phyloP scores from a whole-genome alignment of 2,797 vertebrate genomes.

The Potorous gilbertii region DNA sequence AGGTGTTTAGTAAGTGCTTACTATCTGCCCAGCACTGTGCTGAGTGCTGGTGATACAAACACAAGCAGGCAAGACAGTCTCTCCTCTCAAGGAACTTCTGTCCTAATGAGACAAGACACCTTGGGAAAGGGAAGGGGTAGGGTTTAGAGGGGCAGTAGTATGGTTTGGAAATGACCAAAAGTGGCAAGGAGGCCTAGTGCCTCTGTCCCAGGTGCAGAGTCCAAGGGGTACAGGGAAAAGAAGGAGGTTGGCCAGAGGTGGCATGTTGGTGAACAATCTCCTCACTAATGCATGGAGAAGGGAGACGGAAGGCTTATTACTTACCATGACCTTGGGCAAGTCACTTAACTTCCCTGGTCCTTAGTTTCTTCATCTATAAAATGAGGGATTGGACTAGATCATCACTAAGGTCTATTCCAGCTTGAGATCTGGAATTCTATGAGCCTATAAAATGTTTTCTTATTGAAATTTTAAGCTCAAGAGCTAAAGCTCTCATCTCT shows the following conservation, averaged over 20 bases:
- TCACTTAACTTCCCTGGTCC: background rate
- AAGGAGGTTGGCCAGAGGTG: background rate
- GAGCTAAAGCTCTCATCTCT: background rate
- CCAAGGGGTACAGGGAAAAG: background rate
- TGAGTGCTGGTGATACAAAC: background rate
- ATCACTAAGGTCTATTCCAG: background rate
- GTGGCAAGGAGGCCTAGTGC: background rate
- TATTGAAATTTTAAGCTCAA: background rate
- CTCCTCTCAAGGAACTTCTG: background rate
- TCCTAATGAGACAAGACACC: background rate
- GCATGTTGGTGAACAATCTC: too few relatives aligned
- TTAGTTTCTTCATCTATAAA: slow-evolving; percentile 8
- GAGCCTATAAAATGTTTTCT: background rate
- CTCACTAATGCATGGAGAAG: background rate
- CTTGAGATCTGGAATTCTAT: background rate
- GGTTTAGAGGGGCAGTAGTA: background rate
- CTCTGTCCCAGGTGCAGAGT: background rate
- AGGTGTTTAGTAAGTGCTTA: background rate
- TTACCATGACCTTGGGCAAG: background rate
- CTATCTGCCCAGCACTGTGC: background rate
- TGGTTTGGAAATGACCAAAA: background rate
- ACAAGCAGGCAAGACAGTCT: background rate
- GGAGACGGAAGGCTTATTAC: background rate
- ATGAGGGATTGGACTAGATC: background rate
- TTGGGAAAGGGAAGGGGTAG: background rate